These are phyloP conservation scores for Valencia hispanica DNA, from an alignment of 2,797 vertebrate genomes.

Conservation along the genomic window DNA sequence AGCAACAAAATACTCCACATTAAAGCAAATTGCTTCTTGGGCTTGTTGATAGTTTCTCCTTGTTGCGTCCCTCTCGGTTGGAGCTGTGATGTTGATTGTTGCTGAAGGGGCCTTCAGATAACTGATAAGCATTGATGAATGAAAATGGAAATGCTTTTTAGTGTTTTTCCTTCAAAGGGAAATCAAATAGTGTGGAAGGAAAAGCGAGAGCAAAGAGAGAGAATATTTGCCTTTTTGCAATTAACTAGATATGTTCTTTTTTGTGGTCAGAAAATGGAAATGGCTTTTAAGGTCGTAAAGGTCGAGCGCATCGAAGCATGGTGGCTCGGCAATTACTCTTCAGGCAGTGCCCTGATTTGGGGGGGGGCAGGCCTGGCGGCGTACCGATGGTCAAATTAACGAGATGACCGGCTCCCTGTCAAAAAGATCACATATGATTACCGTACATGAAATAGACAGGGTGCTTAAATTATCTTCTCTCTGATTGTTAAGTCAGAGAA, in stretches of 20 bases:
- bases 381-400: conserved; percentile 77
- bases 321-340: conserved; percentile 82
- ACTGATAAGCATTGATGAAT: conserved; percentile 82
- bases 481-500: conserved; percentile 45
- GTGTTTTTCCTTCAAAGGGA: conserved; percentile 77
- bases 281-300: conserved; percentile 84
- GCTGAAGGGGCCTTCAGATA: conserved; percentile 73
- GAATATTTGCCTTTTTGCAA: conserved; percentile 81
- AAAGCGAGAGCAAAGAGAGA: conserved; percentile 36
- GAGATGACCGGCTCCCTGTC: conserved; percentile 77
- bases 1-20: conserved; percentile 66
- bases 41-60: conserved; percentile 60
- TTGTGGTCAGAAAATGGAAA: conserved; percentile 82
- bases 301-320: conserved; percentile 84
- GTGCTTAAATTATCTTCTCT: conserved; percentile 67
- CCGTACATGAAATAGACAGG: conserved; percentile 77
- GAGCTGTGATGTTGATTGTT: conserved; percentile 68
- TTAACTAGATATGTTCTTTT: conserved; percentile 82
- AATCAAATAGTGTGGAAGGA: conserved; percentile 53
- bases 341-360: conserved; percentile 59
- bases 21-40: conserved; percentile 66
- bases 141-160: conserved; percentile 83
- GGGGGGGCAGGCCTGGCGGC: conserved; percentile 50
- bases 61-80: conserved; percentile 51
- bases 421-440: conserved; percentile 86